Evolutionary conservation across 1,140 invertebrate genomes (phyloP), one percentile per base, ranked within the genome.

Genomic region (Battus philenor): DNA sequence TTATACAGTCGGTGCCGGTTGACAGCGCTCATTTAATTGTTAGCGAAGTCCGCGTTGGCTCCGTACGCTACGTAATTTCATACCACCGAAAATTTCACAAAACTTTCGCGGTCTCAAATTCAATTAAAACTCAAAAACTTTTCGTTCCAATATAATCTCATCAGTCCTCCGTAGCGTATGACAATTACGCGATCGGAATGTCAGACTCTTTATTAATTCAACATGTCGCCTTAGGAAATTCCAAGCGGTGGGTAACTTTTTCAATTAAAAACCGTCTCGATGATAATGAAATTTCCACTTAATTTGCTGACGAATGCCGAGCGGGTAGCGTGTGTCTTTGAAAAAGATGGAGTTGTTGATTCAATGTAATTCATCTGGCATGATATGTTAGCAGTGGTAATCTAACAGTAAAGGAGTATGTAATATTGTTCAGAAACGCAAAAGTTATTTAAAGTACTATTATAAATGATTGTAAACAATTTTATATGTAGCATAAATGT

Each of bases 141-240:
- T 18, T 27, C 6, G 29, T 20, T 11, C n/a, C 10, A 48, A 48
- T 31, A 38, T 47, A 47, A 61, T 22, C 34, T 49, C 39, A 32
- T 30, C 39, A 18, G 11, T 31, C 39, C 45, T 52, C 32, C 29
- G 38, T 38, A 45, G 36, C 41, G 48, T 48, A 41, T 52, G 45
- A 36, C 62, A 59, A 65, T 63, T 62, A 68, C 67, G 63, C 54
- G 54, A 68, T 59, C 18, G 47, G 50, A 63, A 59, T 63, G 54
- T 59, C 65, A 59, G 66, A 66, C 59, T 53, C 51, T 53, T 64
- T 63, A 66, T 55, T 67, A 67, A 73, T 76, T 76, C 65, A 67
- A 71, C 57, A 67, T 59, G 64, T 59, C 44, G 59, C 45, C 38
- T 38, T 30, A 47, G 51, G 50, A 59, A 59, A 50, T 68, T 64